A percentile compares a stretch with the other conserved stretches of the same genome.
phyloP scores from a whole-genome alignment of 2,113 vertebrate species.

The Illadopsis cleaveri region DNA sequence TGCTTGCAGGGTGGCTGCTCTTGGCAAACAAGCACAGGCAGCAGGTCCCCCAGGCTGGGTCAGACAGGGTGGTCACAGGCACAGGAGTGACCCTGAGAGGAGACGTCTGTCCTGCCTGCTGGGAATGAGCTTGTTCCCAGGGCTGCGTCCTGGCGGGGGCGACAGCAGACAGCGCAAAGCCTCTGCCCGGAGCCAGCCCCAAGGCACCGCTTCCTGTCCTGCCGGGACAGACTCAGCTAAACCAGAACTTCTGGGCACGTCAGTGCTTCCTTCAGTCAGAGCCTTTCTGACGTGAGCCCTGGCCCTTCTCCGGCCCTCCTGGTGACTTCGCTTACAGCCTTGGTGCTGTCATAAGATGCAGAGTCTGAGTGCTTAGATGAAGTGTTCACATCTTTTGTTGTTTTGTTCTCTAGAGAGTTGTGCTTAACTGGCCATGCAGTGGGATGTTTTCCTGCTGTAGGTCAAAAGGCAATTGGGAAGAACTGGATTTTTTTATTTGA shows the following conservation, averaged over 20 bases:
- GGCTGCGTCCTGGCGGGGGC: not conserved
- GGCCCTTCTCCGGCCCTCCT: rapidly evolving
- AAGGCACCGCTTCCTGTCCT: not conserved
- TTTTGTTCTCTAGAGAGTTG: not conserved
- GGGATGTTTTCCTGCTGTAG: not conserved
- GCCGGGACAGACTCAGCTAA: not conserved
- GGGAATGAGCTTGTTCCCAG: not conserved
- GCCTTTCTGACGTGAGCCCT: not conserved
- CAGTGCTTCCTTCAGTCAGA: not conserved
- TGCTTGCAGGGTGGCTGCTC: not conserved
- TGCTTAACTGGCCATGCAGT: not conserved
- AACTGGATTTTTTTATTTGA: not conserved
- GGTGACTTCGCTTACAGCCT: not conserved
- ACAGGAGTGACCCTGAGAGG: not conserved
- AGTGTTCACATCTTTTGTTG: not conserved
- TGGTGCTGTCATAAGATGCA: not conserved
- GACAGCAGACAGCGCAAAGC: not conserved
- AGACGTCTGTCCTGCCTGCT: not conserved
- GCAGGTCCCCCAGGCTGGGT: not conserved
- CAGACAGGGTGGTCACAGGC: not conserved
- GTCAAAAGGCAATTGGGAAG: not conserved
- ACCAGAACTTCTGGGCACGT: not conserved
- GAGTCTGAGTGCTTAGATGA: not conserved
- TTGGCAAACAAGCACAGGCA: not conserved
- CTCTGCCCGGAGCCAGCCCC: not conserved